These are phyloP conservation scores for Cichlasoma orientale DNA, from an alignment of 2,797 vertebrate species.

Conservation along the genomic window DNA sequence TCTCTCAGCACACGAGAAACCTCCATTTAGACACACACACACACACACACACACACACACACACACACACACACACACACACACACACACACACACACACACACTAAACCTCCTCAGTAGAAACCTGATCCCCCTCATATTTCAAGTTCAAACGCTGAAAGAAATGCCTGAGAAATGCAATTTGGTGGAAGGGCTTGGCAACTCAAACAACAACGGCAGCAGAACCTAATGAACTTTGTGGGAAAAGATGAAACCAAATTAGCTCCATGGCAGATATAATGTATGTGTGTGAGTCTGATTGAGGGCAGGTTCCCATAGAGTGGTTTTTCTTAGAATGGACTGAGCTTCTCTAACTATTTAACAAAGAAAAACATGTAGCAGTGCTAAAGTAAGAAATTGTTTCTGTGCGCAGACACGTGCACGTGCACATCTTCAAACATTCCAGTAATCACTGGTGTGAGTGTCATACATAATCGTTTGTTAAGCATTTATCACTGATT, in stretches of 20 bases:
- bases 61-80: conserved; percentile 10
- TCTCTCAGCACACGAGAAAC: conserved; percentile 35
- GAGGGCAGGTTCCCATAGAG: conserved; percentile 63
- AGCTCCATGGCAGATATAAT: conserved; percentile 59
- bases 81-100: conserved; percentile 15
- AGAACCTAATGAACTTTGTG: conserved; percentile 70
- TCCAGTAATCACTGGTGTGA: conserved; percentile 29
- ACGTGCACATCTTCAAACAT: conserved; percentile 37
- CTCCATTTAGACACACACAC: conserved; percentile 10
- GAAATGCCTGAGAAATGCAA: conserved; percentile 71
- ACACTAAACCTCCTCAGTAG: conserved; percentile 50
- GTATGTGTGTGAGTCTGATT: conserved; percentile 58
- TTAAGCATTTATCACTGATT: conserved; percentile 41
- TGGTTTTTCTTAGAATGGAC: conserved; percentile 36
- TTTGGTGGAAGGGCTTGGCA: conserved; percentile 65
- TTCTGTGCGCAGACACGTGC: not conserved
- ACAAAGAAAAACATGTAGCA: conserved; percentile 1
- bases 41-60: conserved; percentile 9
- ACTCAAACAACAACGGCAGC: conserved; percentile 60
- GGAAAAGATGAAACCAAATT: conserved; percentile 70
- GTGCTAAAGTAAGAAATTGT: not conserved
- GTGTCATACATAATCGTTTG: conserved; percentile 18
- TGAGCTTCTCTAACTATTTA: conserved; percentile 19
- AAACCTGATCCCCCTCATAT: conserved; percentile 74
- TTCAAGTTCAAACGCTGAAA: conserved; percentile 72